Conservation (phyloP, 2,113 vertebrate genomes). For the Bubo bubo region DNA sequence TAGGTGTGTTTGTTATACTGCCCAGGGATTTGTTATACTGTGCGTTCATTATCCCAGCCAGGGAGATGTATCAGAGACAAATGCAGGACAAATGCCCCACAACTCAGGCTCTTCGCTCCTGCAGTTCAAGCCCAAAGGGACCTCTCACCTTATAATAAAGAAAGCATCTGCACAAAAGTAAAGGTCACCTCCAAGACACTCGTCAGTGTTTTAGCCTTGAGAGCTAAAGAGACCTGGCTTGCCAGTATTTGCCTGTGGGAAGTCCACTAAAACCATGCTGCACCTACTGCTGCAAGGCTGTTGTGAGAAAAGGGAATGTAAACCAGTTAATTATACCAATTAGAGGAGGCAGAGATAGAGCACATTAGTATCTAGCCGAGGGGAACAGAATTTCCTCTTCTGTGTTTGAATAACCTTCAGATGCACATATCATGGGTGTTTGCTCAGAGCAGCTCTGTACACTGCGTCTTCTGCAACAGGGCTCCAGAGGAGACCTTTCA, state of each 20-base stretch:
- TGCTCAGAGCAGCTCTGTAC: neutral
- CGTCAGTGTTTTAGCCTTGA: neutral
- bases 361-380: neutral
- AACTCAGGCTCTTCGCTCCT: neutral
- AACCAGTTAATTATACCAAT: constrained; percentile 25
- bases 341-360: constrained; percentile 14
- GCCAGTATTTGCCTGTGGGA: neutral
- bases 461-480: neutral
- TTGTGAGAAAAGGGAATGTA: neutral
- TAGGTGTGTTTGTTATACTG: neutral
- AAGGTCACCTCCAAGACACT: neutral
- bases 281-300: neutral
- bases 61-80: neutral
- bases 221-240: neutral
- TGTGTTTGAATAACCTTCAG: constrained; percentile 42
- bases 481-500: neutral
- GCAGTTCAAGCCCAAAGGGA: neutral
- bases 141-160: neutral
- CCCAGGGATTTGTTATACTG: neutral
- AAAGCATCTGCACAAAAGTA: neutral
- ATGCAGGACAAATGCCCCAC: neutral
- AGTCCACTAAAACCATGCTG: neutral
- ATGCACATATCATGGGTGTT: neutral
- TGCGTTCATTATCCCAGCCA: neutral
- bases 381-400: constrained; percentile 45